Conservation (phyloP, 2,888 invertebrate genomes). For the Cerastis rubricosa region DNA sequence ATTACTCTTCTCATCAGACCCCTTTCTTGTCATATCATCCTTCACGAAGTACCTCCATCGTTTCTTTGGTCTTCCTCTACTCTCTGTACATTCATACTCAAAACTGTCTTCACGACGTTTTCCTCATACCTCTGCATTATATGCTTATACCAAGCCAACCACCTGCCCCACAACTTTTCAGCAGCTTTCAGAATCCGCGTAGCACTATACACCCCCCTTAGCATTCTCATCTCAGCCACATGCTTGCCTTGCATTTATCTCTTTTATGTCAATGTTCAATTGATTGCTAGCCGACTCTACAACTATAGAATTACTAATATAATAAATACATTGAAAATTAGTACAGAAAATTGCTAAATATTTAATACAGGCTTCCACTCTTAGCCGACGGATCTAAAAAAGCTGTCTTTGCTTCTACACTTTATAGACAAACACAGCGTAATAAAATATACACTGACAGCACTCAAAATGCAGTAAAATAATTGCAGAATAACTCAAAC, state of each 20-base stretch:
- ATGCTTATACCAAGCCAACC: background rate
- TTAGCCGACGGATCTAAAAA: background rate
- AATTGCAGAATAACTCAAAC: conserved; percentile 37
- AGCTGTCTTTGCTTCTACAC: background rate
- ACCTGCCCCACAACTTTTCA: background rate
- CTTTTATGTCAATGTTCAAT: too few species aligned
- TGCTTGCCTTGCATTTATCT: background rate
- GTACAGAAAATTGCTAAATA: background rate
- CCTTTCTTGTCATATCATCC: background rate
- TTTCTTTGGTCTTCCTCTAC: background rate
- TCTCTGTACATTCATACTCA: background rate
- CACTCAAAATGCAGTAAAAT: conserved; percentile 21
- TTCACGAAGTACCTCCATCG: background rate
- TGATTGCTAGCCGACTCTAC: background rate
- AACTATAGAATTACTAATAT: background rate
- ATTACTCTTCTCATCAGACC: background rate
- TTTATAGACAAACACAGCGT: background rate
- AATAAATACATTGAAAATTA: background rate
- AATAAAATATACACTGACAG: conserved; percentile 30
- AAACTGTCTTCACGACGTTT: background rate
- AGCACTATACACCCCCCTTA: background rate
- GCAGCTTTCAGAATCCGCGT: background rate
- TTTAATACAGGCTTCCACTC: background rate
- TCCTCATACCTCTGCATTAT: too few species aligned
- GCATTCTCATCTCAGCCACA: background rate